Conservation (phyloP, 1,140 invertebrate genomes). For the Drosophila equinoxialis region DNA sequence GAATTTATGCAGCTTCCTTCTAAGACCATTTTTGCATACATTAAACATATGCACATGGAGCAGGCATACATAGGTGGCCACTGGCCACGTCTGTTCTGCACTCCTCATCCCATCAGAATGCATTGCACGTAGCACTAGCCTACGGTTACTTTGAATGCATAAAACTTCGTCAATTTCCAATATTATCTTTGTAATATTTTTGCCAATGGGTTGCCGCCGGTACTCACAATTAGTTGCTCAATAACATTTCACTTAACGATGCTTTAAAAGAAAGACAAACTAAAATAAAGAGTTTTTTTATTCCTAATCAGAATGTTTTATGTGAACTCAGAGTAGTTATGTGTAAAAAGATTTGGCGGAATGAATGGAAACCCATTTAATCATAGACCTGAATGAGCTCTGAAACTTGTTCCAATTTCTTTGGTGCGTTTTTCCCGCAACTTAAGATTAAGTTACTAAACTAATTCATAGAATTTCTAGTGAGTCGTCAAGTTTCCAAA, state of each 20-base stretch:
- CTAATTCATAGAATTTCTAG: background rate
- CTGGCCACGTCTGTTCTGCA: background rate
- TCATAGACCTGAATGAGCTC: background rate
- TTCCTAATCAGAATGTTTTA: too few relatives aligned
- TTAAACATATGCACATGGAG: constrained; percentile 44
- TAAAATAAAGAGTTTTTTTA: too few relatives aligned
- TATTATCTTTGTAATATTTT: constrained; percentile 61
- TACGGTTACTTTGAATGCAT: constrained; percentile 78
- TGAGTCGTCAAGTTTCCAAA: background rate
- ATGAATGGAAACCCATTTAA: background rate
- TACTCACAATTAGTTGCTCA: constrained; percentile 54
- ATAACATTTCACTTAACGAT: constrained; percentile 57
- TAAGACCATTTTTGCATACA: constrained; percentile 62
- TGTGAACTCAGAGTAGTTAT: too few relatives aligned
- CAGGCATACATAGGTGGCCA: constrained; percentile 8
- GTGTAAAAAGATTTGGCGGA: too few relatives aligned
- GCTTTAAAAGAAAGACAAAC: background rate
- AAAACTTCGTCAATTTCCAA: constrained; percentile 72
- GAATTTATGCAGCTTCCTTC: constrained; percentile 68
- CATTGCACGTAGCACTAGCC: constrained; percentile 64
- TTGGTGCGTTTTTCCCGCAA: background rate
- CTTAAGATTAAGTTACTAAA: constrained; percentile 1
- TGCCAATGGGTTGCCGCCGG: constrained; percentile 20
- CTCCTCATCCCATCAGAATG: constrained; percentile 44
- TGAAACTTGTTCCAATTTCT: background rate